These are phyloP conservation scores for Pseudomugil gertrudae DNA, from an alignment of 2,797 vertebrate species.

Conservation along the genomic window DNA sequence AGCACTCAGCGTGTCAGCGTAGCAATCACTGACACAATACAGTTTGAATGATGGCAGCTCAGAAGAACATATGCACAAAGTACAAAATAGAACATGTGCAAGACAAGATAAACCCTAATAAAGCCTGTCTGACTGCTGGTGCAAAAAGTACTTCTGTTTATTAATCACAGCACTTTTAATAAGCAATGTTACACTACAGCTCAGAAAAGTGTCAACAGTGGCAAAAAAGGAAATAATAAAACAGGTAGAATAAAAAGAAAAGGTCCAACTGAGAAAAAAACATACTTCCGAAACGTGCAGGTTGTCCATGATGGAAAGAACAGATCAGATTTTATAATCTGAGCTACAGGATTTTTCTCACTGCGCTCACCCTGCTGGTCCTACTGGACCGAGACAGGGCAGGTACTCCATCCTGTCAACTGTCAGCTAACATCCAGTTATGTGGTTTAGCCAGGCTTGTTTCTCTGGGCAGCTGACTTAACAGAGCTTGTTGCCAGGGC, in stretches of 20 bases:
- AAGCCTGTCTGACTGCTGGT: conserved; percentile 22
- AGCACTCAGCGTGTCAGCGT: conserved; percentile 21
- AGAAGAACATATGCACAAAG: conserved; percentile 19
- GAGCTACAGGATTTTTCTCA: conserved; percentile 16
- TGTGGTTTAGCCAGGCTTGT: conserved; percentile 58
- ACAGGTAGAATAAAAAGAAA: not conserved
- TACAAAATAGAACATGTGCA: conserved; percentile 30
- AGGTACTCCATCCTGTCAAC: conserved; percentile 38
- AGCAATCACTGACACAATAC: conserved; percentile 29
- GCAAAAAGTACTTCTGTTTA: conserved; percentile 22
- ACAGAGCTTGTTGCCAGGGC: conserved; percentile 79
- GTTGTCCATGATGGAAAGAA: not conserved
- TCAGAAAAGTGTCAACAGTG: no score
- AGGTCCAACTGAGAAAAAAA: no score
- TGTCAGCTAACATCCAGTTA: conserved; percentile 54
- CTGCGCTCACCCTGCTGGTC: conserved; percentile 12
- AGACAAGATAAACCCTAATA: conserved; percentile 19
- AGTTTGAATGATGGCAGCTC: conserved; percentile 39
- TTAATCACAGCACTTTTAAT: conserved; percentile 32
- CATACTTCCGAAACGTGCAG: conserved; percentile 9
- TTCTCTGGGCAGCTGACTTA: conserved; percentile 69
- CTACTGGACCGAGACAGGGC: conserved; percentile 20
- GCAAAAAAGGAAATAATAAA: conserved; percentile 11
- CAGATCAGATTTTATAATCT: conserved; percentile 10
- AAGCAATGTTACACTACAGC: conserved; percentile 7